Conservation (phyloP, 2,113 vertebrate genomes). For the Halichoeres trimaculatus region DNA sequence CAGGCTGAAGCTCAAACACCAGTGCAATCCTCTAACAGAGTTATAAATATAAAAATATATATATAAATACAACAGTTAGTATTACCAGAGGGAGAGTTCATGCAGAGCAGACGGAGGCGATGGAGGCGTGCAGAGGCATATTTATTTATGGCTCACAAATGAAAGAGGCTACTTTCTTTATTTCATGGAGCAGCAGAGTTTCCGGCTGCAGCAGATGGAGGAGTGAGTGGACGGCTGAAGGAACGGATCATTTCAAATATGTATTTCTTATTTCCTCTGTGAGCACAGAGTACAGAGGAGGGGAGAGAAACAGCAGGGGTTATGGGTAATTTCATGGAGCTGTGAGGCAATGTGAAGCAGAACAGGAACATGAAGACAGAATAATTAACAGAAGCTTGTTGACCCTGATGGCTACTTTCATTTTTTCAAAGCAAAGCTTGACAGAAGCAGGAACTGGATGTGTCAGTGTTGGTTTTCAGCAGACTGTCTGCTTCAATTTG, state of each 20-base stretch:
- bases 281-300: neutral
- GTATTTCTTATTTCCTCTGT: neutral
- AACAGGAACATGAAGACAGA: neutral
- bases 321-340: neutral
- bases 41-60: neutral
- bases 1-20: neutral
- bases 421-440: too few species aligned
- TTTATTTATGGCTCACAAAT: constrained; percentile 1
- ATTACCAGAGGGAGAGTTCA: neutral
- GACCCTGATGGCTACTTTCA: too few species aligned
- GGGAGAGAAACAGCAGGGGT: too few species aligned
- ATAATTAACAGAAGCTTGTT: too few species aligned
- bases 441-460: too few species aligned
- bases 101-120: constrained; percentile 1
- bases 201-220: neutral
- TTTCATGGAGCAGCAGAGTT: neutral
- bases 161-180: constrained; percentile 6
- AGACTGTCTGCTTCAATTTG: too few species aligned
- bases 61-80: neutral
- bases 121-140: neutral
- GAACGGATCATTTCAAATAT: neutral
- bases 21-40: neutral
- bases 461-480: neutral
- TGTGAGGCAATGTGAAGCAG: neutral
- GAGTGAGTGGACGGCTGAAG: neutral